Evolutionary conservation across 2,888 invertebrate genomes (phyloP).

Genomic region (Meghimatium bilineatum): DNA sequence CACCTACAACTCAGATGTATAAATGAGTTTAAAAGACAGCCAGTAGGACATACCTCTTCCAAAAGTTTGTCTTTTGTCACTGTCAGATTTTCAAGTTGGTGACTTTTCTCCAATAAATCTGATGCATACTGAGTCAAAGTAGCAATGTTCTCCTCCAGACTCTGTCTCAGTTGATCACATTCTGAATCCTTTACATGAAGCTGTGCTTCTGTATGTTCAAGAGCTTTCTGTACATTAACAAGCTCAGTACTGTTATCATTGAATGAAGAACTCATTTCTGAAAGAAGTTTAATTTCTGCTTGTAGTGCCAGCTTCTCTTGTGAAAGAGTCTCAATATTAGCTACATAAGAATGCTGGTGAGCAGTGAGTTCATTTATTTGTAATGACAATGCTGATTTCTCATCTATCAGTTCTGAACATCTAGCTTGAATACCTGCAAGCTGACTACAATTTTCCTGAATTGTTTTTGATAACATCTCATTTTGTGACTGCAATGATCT

Average conservation of each 20-base stretch:
- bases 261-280: background rate
- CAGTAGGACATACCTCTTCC: constrained; percentile 43
- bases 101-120: constrained; percentile 26
- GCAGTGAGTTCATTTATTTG: constrained; percentile 1
- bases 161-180: constrained; percentile 18
- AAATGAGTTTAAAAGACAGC: background rate
- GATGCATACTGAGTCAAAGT: constrained; percentile 16
- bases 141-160: constrained; percentile 40
- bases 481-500: constrained; percentile 16
- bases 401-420: constrained; percentile 24
- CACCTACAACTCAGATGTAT: background rate
- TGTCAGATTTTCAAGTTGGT: constrained; percentile 44
- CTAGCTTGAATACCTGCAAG: background rate
- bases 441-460: background rate
- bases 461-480: background rate
- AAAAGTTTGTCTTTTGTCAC: constrained; percentile 48
- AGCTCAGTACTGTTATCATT: constrained; percentile 20
- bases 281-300: background rate
- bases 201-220: constrained; percentile 10
- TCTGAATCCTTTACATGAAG: background rate
- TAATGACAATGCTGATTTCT: constrained; percentile 9
- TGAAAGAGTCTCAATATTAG: background rate
- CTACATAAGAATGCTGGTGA: background rate
- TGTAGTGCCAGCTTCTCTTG: constrained; percentile 25
- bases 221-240: constrained; percentile 7